Conservation (phyloP, 2,888 invertebrate species). For the Gymnoscelis rufifasciata region DNA sequence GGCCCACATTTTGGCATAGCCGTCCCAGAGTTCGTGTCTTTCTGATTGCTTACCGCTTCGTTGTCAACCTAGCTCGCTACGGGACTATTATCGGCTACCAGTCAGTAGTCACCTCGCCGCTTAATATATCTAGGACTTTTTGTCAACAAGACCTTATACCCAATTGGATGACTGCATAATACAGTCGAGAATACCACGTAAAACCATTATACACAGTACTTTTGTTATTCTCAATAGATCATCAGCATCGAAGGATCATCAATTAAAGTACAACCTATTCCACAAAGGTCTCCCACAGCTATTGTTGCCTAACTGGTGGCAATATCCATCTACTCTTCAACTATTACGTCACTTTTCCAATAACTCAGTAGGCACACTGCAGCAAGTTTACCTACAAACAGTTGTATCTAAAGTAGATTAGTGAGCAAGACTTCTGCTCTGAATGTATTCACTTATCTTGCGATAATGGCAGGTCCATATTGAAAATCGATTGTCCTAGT, state of each 20-base stretch:
- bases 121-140: too few relatives aligned
- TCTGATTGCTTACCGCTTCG: too few relatives aligned
- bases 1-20: too few relatives aligned
- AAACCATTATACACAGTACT: not conserved
- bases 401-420: constrained; percentile 5
- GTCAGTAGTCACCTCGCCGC: too few relatives aligned
- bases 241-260: constrained; percentile 39
- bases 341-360: constrained; percentile 58
- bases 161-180: too few relatives aligned
- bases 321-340: constrained; percentile 46
- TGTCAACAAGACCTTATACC: too few relatives aligned
- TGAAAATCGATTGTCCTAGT: constrained; percentile 56
- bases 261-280: constrained; percentile 37
- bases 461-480: constrained; percentile 66
- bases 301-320: constrained; percentile 49
- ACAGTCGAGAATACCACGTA: not conserved
- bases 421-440: constrained; percentile 19
- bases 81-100: too few relatives aligned
- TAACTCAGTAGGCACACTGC: constrained; percentile 20
- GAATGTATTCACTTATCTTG: constrained; percentile 35
- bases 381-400: constrained; percentile 11
- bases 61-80: too few relatives aligned
- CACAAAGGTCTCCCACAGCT: constrained; percentile 49
- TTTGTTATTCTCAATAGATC: constrained; percentile 28
- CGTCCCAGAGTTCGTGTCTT: too few relatives aligned